A percentile compares a stretch with the other conserved stretches of the same genome.
These are phyloP conservation scores for Neosalanx taihuensis DNA, from an alignment of 2,797 vertebrate genomes.

Conservation along the genomic window DNA sequence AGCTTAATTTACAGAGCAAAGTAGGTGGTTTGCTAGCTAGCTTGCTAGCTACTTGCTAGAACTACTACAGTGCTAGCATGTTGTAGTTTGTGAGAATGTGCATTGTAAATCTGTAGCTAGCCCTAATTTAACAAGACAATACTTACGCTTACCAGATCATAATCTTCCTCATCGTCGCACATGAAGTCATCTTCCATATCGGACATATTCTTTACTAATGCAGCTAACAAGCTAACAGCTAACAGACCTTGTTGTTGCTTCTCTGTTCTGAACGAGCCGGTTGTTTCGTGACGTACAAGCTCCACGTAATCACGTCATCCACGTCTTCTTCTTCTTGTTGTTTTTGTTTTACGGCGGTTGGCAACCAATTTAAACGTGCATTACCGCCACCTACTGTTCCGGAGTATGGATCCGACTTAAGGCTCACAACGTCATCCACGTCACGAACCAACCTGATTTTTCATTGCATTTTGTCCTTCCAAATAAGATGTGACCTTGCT, in stretches of 20 bases:
- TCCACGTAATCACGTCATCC: not conserved
- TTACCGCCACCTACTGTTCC: no score
- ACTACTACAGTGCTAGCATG: not conserved
- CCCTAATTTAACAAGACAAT: not conserved
- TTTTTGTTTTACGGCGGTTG: no score
- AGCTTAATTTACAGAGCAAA: not conserved
- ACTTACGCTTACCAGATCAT: conserved; percentile 86
- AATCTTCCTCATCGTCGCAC: conserved; percentile 99
- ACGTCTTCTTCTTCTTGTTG: no score
- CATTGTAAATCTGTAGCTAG: not conserved
- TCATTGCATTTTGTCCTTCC: no score
- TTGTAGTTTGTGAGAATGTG: not conserved
- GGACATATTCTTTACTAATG: conserved; percentile 81
- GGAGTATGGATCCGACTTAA: no score
- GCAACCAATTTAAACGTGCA: no score
- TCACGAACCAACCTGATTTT: no score
- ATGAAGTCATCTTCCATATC: conserved; percentile 99
- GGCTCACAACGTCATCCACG: no score
- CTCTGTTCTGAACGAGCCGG: not conserved
- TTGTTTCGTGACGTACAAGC: not conserved
- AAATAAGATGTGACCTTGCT: no score
- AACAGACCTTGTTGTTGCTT: not conserved
- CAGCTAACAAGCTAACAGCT: not conserved
- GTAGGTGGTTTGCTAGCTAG: not conserved
- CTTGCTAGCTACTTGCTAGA: conserved; percentile 13